phyloP scores from a whole-genome alignment of 2,113 vertebrate species.

The Apteryx owenii region DNA sequence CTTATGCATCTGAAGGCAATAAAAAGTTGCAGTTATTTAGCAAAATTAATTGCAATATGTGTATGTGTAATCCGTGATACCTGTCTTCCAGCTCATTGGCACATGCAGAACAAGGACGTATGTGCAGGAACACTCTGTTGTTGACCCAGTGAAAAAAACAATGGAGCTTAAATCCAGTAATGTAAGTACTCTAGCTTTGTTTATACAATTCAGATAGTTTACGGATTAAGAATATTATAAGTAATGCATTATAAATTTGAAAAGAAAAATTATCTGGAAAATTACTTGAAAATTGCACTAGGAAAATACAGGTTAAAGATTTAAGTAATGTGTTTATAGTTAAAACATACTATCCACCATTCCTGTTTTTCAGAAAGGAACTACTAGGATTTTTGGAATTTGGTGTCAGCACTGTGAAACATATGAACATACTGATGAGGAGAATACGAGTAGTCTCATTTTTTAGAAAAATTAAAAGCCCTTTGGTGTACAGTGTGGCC shows the following conservation, averaged over 20 bases:
- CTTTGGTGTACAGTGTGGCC: background rate
- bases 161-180: slow-evolving; percentile 95
- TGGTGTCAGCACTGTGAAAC: background rate
- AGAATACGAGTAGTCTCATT: background rate
- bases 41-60: background rate
- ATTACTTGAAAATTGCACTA: background rate
- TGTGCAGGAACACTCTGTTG: slow-evolving; percentile 92
- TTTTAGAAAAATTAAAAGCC: background rate
- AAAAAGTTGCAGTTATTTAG: background rate
- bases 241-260: background rate
- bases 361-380: background rate
- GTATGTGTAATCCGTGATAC: background rate
- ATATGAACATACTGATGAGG: background rate
- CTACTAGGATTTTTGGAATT: background rate
- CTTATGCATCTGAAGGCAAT: background rate
- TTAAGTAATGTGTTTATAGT: background rate
- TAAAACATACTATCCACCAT: background rate
- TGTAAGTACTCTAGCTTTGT: slow-evolving; percentile 79
- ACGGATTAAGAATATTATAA: background rate
- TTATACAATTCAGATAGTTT: background rate
- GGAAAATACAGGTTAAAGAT: background rate
- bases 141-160: slow-evolving; percentile 87
- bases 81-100: slow-evolving; percentile 87
- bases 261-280: background rate
- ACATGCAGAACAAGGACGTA: slow-evolving; percentile 89